A percentile compares a stretch with the other conserved stretches of the same genome.
These are phyloP conservation scores for Ahaetulla prasina DNA, from an alignment of 2,113 vertebrate genomes.

Conservation along the genomic window DNA sequence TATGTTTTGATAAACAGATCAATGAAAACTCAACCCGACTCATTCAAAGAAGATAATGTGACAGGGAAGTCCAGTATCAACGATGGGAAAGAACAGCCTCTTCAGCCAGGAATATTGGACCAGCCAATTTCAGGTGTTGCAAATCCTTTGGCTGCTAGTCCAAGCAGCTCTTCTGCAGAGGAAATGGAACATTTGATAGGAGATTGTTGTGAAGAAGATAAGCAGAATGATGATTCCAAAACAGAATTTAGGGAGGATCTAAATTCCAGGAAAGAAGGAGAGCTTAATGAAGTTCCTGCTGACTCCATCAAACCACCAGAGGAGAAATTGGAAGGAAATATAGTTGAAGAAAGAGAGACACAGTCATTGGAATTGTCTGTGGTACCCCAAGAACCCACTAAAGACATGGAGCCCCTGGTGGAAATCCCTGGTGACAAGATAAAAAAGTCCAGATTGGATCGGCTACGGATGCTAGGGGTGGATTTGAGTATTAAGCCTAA, in stretches of 20 bases:
- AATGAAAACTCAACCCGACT: conserved; percentile 75
- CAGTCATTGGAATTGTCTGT: neutral
- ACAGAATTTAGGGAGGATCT: neutral
- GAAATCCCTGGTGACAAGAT: conserved; percentile 56
- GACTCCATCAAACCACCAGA: conserved; percentile 8
- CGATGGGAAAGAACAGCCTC: neutral
- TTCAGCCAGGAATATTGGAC: neutral
- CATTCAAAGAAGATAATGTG: conserved; percentile 56
- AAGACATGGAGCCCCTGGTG: neutral
- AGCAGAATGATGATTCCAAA: neutral
- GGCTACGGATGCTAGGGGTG: conserved; percentile 84
- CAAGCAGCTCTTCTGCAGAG: conserved; percentile 24
- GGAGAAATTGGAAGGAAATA: conserved; percentile 31
- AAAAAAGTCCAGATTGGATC: conserved; percentile 77
- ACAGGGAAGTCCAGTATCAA: conserved; percentile 25
- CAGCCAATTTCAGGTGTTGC: neutral
- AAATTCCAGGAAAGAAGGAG: neutral
- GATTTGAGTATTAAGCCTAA: conserved; percentile 82
- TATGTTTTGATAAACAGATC: conserved; percentile 70
- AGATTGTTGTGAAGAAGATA: conserved; percentile 29
- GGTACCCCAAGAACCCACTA: conserved; percentile 10
- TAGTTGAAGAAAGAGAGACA: conserved; percentile 3
- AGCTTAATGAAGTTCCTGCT: neutral
- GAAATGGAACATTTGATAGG: conserved; percentile 19
- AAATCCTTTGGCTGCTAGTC: neutral